Percentiles rank a stretch among this genome's conserved stretches.
Evolutionary conservation across 2,113 vertebrate species (phyloP).

Genomic region (Cervus canadensis): DNA sequence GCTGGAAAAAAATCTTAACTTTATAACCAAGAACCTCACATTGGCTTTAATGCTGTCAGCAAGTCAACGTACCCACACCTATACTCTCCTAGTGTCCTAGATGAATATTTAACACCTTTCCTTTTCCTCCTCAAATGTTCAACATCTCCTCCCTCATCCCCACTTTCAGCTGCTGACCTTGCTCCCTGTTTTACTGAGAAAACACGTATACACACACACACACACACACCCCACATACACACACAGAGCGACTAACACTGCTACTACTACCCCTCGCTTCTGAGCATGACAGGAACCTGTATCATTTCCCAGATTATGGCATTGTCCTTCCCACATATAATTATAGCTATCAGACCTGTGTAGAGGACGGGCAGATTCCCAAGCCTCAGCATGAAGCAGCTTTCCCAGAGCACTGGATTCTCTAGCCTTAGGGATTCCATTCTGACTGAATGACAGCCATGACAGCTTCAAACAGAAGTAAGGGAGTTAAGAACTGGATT

Average conservation of each 20-base stretch:
- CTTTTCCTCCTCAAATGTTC: not conserved
- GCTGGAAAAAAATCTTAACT: not conserved
- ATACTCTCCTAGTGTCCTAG: not conserved
- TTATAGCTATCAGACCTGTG: not conserved
- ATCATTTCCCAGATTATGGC: not conserved
- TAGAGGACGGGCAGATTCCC: not conserved
- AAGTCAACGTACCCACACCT: not conserved
- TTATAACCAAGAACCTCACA: not conserved
- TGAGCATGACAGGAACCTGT: not conserved
- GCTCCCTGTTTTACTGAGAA: not conserved
- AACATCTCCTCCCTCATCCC: not conserved
- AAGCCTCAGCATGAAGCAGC: not conserved
- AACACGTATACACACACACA: not conserved
- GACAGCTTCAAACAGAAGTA: not conserved
- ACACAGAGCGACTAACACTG: not conserved
- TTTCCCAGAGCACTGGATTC: not conserved
- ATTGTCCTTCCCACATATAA: too few relatives aligned
- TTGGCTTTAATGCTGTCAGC: not conserved
- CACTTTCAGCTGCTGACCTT: not conserved
- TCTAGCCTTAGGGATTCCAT: not conserved
- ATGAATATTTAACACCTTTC: not conserved
- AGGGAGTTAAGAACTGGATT: not conserved
- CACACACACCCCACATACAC: not conserved
- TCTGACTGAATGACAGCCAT: not conserved
- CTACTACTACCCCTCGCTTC: not conserved